These are phyloP conservation scores for Hyles vespertilio DNA, from an alignment of 1,140 invertebrate species.

Conservation along the genomic window DNA sequence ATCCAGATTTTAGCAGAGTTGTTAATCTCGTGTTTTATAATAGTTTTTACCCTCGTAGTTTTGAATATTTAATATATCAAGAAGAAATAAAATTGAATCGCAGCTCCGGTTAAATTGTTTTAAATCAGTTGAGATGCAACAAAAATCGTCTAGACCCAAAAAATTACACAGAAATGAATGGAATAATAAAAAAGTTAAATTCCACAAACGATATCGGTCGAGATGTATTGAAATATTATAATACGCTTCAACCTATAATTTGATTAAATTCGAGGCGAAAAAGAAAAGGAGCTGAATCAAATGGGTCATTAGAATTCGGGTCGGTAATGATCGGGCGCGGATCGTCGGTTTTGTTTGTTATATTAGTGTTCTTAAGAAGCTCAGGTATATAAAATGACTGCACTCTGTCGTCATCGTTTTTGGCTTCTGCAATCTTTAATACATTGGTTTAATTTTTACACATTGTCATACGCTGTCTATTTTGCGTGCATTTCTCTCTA, in stretches of 20 bases:
- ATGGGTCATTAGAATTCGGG: conserved; percentile 69
- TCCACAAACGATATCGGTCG: conserved; percentile 65
- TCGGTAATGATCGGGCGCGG: conserved; percentile 64
- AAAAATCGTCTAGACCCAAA: conserved; percentile 53
- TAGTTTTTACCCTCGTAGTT: too few relatives aligned
- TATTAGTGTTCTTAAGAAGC: conserved; percentile 42
- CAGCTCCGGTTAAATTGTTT: background rate
- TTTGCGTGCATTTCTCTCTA: too few relatives aligned
- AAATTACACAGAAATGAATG: conserved; percentile 64
- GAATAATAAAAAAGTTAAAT: conserved; percentile 67
- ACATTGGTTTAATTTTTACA: background rate
- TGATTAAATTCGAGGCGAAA: conserved; percentile 69
- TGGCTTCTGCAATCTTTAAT: background rate
- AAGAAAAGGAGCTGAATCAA: conserved; percentile 61
- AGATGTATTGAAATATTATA: conserved; percentile 73
- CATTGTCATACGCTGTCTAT: too few relatives aligned
- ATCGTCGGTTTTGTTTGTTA: conserved; percentile 60
- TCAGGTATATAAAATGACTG: conserved; percentile 47
- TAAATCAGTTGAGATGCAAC: background rate
- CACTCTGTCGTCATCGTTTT: conserved; percentile 16
- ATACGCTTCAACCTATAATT: conserved; percentile 72
- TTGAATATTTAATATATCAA: too few relatives aligned
- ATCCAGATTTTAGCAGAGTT: too few relatives aligned
- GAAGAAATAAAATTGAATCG: background rate
- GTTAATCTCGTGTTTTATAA: too few relatives aligned